These are phyloP conservation scores for Saxidomus purpurata DNA, from an alignment of 1,140 invertebrate species.

Conservation along the genomic window DNA sequence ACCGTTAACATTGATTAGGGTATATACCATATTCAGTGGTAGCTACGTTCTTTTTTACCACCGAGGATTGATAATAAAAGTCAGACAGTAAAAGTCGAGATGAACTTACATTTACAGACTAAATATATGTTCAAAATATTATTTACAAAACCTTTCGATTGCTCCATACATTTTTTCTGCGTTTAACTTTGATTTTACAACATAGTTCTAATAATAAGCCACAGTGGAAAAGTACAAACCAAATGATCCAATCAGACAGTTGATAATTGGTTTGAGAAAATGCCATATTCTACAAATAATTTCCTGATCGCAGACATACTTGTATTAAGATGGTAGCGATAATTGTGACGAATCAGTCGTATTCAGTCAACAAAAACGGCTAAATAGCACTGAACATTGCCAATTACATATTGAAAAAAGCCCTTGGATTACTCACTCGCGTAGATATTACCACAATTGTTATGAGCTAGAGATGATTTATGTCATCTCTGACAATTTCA, in stretches of 20 bases:
- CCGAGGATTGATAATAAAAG: too few relatives aligned
- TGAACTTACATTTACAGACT: too few relatives aligned
- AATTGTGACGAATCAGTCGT: slow-evolving; percentile 29
- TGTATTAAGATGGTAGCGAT: slow-evolving; percentile 44
- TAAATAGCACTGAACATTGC: slow-evolving; percentile 29
- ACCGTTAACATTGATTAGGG: too few relatives aligned
- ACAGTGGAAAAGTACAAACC: background rate
- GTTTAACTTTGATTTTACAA: too few relatives aligned
- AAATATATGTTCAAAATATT: too few relatives aligned
- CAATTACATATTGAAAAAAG: slow-evolving; percentile 26
- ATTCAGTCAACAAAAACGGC: slow-evolving; percentile 44
- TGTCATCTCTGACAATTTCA: background rate
- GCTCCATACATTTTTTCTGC: too few relatives aligned
- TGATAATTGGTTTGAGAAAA: slow-evolving; percentile 53
- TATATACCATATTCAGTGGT: too few relatives aligned
- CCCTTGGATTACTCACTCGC: slow-evolving; percentile 26
- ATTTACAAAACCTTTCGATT: too few relatives aligned
- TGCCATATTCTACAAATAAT: slow-evolving; percentile 57
- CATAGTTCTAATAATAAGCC: slow-evolving; percentile 9
- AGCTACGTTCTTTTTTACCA: too few relatives aligned
- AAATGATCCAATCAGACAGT: slow-evolving; percentile 23
- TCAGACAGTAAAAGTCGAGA: too few relatives aligned
- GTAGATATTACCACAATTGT: background rate
- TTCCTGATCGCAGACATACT: slow-evolving; percentile 51
- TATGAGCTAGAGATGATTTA: background rate